Base-by-base conservation (phyloP, 2,888 invertebrate genomes). In the Heliconius sara region DNA sequence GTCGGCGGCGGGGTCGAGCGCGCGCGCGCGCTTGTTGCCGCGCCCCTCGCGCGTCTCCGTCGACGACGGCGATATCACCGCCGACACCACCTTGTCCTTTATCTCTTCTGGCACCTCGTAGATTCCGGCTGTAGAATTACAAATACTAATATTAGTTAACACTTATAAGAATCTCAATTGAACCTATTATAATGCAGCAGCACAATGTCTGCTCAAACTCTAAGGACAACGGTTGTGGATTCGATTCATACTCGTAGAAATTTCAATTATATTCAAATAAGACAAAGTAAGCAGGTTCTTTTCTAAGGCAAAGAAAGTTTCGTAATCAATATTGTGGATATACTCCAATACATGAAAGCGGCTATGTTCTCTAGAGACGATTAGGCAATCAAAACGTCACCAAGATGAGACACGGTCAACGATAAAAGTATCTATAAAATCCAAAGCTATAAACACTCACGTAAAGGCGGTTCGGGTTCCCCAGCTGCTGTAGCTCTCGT, bases 1-100 rank as follows among this genome's bases (percentile, higher is more conserved):
- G 92, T 99, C 98, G 80, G 97, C 96, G 77, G 97, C 96, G 6
- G 98, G 98, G 94, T 98, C 98, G 81, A 98, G 96, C 97, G 96
- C 91, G 97, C 97, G 91, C 97, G 96, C 90, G 96, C 84, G 88
- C 82, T 86, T 88, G 57, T 89, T 97, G 43, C 97, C 97, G 81
- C 97, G 96, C 79, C 97, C 96, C 88, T 74, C 96, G 88, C 98
- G 97, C 85, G 98, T 97, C 86, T 97, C 96, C 86, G 97, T 97
- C 85, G 98, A 97, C 85, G 97, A 97, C 68, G 98, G 98, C 66
- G 98, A 97, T 84, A 98, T 96, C 85, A 98, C 97, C 78, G 98
- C 98, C 83, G 97, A 97, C 65, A 92, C 93, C 85, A 96, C 96
- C 87, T 97, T 96, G 89, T 96, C 96, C 89, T 97, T 97, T 83